Percentiles rank a stretch among this genome's conserved stretches.
Evolutionary conservation across 2,888 invertebrate species (phyloP).

Genomic region (Epirrhoe alternata): DNA sequence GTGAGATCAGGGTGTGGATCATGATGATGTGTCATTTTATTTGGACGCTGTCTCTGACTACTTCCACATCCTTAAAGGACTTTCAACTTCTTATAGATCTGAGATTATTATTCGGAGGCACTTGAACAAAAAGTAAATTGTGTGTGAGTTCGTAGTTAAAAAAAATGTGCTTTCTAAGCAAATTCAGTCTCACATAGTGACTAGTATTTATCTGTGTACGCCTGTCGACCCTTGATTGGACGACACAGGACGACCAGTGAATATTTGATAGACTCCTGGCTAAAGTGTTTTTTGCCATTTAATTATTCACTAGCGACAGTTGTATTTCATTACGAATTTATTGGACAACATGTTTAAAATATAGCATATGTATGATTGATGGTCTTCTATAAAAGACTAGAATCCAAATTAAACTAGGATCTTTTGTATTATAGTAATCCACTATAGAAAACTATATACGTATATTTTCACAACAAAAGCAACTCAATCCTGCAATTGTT

Average conservation of each 20-base stretch:
- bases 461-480: constrained; percentile 15
- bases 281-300: constrained; percentile 3
- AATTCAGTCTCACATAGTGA: neutral
- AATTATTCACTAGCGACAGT: neutral
- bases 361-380: neutral
- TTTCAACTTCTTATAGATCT: no score
- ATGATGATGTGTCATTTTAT: no score
- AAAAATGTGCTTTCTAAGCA: neutral
- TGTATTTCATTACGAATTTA: neutral
- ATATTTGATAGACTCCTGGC: constrained; percentile 16
- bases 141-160: no score
- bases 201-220: constrained; percentile 7
- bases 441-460: neutral
- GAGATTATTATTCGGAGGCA: no score
- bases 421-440: neutral
- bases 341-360: neutral
- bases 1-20: no score
- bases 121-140: no score
- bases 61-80: no score
- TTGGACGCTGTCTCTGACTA: no score
- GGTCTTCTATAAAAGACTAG: no score
- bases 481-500: constrained; percentile 29
- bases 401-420: no score
- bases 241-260: constrained; percentile 5
- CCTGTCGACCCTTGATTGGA: constrained; percentile 20